Evolutionary conservation across 2,113 vertebrate genomes (phyloP), one percentile per base, ranked within the genome.

Genomic region (Saccopteryx bilineata): DNA sequence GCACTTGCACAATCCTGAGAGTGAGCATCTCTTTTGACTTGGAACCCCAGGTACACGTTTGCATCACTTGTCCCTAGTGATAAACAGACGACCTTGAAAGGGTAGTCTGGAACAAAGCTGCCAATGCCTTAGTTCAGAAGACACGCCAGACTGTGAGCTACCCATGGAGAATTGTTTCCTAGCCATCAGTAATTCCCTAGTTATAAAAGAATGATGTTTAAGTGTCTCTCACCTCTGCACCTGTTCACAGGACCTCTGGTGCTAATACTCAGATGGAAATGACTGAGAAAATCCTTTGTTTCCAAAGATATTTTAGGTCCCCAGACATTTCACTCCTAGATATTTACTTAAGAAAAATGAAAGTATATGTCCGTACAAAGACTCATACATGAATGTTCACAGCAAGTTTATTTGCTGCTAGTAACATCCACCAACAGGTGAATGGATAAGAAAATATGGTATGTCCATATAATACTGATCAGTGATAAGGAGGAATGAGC

Each of bases 301-400:
- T 91, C 82, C 23, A 90, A 90, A 96, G 21, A 61, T 90, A 50
- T 60, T 71, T 76, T 52, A 95, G 28, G 26, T 85, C 84, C 8
- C 28, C 48, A 75, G 71, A 3, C 48, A 60, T 93, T 95, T 15
- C 3, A 78, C 23, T 72, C 7, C 17, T 88, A 86, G 39, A 65
- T 54, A 56, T 76, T 92, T 75, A 78, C 14, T n/a, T 66, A 84
- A 79, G 52, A 87, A 61, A 88, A 82, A 61, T 72, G 5, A 87
- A 80, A 90, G 4, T 33, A 69, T 63, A 71, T 96, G 48, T 66
- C 31, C 23, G 31, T 60, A 79, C n/a, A 61, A 89, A 89, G 48
- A 61, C 26, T 81, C 90, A 4, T 33, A 72, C 9, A 6, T 48
- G 28, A 79, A 68, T 90, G 26, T 90, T 46, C 15, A 46, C 39